Percentiles rank a stretch among this genome's conserved stretches.
phyloP scores from a whole-genome alignment of 2,113 vertebrate species.

The Corythaixoides concolor region DNA sequence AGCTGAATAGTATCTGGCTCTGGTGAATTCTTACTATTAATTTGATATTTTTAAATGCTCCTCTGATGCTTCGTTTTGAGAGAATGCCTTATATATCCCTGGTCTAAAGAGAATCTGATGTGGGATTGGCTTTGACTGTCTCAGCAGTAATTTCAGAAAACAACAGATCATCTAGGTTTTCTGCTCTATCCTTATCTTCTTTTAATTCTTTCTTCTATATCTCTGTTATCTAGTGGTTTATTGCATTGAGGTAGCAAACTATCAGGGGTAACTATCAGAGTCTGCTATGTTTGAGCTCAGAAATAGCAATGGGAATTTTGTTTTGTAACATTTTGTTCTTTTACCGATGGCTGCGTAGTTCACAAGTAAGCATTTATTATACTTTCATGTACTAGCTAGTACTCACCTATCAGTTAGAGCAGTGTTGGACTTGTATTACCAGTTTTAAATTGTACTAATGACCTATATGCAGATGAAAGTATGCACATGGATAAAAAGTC shows the following conservation, averaged over 20 bases:
- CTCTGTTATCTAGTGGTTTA: not conserved
- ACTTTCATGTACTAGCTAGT: not conserved
- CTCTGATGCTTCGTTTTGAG: not conserved
- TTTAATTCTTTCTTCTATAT: not conserved
- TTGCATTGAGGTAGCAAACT: not conserved
- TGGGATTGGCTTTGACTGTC: not conserved
- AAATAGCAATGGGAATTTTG: not conserved
- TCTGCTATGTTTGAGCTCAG: not conserved
- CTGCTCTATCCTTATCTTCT: not conserved
- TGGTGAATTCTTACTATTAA: not conserved
- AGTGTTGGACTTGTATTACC: not conserved
- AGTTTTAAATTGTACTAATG: not conserved
- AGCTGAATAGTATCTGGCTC: not conserved
- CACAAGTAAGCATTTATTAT: not conserved
- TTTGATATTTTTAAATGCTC: not conserved
- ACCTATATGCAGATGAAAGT: not conserved
- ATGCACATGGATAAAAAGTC: not conserved
- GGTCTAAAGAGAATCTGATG: not conserved
- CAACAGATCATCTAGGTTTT: not conserved
- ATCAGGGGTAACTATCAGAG: not conserved
- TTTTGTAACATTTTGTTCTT: not conserved
- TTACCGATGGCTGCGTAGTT: not conserved
- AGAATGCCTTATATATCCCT: not conserved
- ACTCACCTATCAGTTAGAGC: not conserved
- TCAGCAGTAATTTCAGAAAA: not conserved